Evolutionary conservation across 1,140 invertebrate species (phyloP), one percentile per base, ranked within the genome.

Genomic region (Procambarus virginalis): DNA sequence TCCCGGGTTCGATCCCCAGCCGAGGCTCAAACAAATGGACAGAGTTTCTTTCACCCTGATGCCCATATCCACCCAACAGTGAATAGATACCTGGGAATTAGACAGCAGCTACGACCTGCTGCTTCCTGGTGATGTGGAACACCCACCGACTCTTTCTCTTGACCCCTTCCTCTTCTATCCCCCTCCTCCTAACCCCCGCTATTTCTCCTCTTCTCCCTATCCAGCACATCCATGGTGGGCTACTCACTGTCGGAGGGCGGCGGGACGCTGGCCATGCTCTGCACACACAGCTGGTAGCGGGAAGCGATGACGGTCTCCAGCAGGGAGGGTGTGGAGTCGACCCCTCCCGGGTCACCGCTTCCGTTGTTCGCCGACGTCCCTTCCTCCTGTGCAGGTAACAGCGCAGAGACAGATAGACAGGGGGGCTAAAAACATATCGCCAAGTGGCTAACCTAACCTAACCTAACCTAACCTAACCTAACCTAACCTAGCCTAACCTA

Each of bases 301-400:
- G 78, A 48, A 12, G 48, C 78, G 5, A 79, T 51, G 49, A 79
- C 78, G 2, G 78, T 79, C 78, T 79, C 78, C 78, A 79, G 78
- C 2, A 79, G 78, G 78, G 49, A 20, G 46, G 76, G 8, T 4
- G 78, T 55, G 46, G 46, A 46, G 60, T 12, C 3, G 34, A 34
- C 49, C 17, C 49, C 78, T 55, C 17, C 49, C 5, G 20, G 12
- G 2, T 5, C 20, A n/a, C 17, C 20, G n/a, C 46, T 55, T 2
- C 55, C 5, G 49, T 22, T 22, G 48, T 2, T 10, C 22, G 17
- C 5, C 3, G 17, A 10, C 49, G 55, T 17, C 9, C n/a, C 48
- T 2, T 79, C 49, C 9, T 51, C 17, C 55, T 79, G 49, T 55
- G 12, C 12, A 64, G 14, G 17, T 10, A 64, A 4, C 12, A 17